phyloP scores from a whole-genome alignment of 1,140 invertebrate genomes.

The Camponotus pennsylvanicus region DNA sequence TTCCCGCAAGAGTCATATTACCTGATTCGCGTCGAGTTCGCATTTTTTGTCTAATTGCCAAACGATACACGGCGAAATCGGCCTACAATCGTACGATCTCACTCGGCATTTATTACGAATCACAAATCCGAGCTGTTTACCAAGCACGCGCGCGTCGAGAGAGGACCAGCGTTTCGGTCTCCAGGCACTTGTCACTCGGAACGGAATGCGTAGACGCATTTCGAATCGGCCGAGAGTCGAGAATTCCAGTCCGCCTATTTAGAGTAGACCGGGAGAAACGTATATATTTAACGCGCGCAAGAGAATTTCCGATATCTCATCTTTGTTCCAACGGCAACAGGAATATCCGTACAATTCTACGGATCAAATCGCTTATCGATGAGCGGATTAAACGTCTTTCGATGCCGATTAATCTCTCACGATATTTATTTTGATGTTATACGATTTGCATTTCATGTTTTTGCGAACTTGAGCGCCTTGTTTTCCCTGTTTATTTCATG shows the following conservation, averaged over 20 bases:
- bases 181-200: conserved; percentile 74
- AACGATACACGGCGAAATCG: neutral
- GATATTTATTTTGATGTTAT: too few species aligned
- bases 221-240: conserved; percentile 56
- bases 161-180: conserved; percentile 64
- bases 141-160: neutral
- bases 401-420: neutral
- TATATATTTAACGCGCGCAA: conserved; percentile 60
- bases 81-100: conserved; percentile 22
- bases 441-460: neutral
- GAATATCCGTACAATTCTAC: neutral
- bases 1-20: too few species aligned
- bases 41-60: neutral
- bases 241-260: conserved; percentile 72
- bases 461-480: too few species aligned
- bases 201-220: conserved; percentile 71
- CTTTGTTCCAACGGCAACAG: conserved; percentile 47
- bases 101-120: conserved; percentile 8
- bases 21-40: neutral
- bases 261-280: conserved; percentile 57
- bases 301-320: conserved; percentile 61
- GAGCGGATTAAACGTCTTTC: neutral
- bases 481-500: neutral
- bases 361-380: neutral
- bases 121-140: conserved; percentile 16